Evolutionary conservation across 2,888 invertebrate genomes (phyloP).

Genomic region (Pristionchus japonicus): DNA sequence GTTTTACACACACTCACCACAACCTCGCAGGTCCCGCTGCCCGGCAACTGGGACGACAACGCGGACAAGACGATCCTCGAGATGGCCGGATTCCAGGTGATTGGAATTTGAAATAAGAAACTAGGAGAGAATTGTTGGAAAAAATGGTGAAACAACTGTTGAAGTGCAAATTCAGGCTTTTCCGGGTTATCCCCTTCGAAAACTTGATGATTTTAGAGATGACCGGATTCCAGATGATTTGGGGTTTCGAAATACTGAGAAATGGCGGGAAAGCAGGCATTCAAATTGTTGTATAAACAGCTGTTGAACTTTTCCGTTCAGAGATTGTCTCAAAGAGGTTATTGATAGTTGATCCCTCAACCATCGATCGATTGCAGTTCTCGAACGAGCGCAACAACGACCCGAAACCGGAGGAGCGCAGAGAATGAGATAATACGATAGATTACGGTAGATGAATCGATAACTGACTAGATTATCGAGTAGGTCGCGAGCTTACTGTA

Average conservation of each 20-base stretch:
- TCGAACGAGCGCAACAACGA: conserved; percentile 44
- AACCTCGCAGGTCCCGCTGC: conserved; percentile 84
- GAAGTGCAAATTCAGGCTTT: no score
- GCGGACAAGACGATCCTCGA: conserved; percentile 92
- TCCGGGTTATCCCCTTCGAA: no score
- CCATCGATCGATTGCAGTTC: background rate
- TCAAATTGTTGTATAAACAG: no score
- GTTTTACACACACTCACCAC: background rate
- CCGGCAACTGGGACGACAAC: conserved; percentile 94
- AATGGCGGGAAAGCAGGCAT: no score
- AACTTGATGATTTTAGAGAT: no score
- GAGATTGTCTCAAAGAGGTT: no score
- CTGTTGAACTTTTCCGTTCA: no score
- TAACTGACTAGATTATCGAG: background rate
- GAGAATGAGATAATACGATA: conserved; percentile 5
- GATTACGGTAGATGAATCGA: conserved; percentile 28
- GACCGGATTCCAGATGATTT: no score
- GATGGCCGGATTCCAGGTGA: conserved; percentile 82
- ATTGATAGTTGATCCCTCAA: background rate
- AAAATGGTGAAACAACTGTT: no score
- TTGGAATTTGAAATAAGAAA: background rate
- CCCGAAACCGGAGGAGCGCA: conserved; percentile 28
- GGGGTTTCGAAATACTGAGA: no score
- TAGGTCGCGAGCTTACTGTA: background rate
- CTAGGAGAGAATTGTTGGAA: no score